Percentiles rank a stretch among this genome's conserved stretches.
phyloP scores from a whole-genome alignment of 2,797 vertebrate genomes.

The Crax fasciolata region DNA sequence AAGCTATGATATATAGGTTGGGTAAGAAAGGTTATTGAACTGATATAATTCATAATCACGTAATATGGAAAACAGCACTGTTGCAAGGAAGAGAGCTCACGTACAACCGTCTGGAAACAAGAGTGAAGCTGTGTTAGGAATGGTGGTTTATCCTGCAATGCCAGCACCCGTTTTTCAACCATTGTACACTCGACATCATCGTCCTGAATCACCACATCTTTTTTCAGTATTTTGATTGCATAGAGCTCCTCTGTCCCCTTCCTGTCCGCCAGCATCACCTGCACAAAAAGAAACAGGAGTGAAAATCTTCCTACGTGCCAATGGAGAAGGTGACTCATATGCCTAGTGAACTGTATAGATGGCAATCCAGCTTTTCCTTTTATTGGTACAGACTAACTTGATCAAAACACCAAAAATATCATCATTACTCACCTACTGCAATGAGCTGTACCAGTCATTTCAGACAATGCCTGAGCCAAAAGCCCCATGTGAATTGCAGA shows the following conservation, averaged over 20 bases:
- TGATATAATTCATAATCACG: neutral
- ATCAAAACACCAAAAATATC: neutral
- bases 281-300: neutral
- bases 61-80: neutral
- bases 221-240: slow-evolving; percentile 97
- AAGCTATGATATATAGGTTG: neutral
- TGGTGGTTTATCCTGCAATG: slow-evolving; percentile 92
- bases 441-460: neutral
- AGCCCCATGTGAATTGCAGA: neutral
- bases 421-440: neutral
- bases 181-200: slow-evolving; percentile 98
- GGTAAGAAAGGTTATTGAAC: neutral
- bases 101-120: slow-evolving; percentile 97
- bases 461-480: neutral
- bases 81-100: slow-evolving; percentile 48
- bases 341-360: neutral
- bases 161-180: slow-evolving; percentile 97
- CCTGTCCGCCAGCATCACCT: slow-evolving; percentile 98
- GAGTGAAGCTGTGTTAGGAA: slow-evolving; percentile 98
- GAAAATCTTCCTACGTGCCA: neutral
- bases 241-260: slow-evolving; percentile 95
- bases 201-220: slow-evolving; percentile 98
- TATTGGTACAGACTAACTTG: neutral
- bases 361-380: neutral
- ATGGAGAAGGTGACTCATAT: neutral